A percentile compares a stretch with the other conserved stretches of the same genome.
These are phyloP conservation scores for Kryptolebias marmoratus DNA, from an alignment of 2,113 vertebrate genomes.

Conservation along the genomic window DNA sequence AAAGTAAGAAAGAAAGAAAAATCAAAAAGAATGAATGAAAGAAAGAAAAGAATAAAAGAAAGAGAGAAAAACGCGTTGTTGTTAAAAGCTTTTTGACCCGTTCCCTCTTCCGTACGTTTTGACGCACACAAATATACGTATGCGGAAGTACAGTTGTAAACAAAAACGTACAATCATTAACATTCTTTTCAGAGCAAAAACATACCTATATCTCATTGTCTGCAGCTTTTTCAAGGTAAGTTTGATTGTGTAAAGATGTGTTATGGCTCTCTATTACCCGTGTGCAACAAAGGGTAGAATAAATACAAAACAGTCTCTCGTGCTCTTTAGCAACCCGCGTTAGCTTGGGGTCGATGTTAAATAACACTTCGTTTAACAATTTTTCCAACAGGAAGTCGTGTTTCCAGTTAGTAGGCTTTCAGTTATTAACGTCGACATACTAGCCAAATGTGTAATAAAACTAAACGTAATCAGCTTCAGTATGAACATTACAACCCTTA, in stretches of 20 bases:
- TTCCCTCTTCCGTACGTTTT: constrained; percentile 26
- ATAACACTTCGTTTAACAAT: neutral
- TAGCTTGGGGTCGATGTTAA: neutral
- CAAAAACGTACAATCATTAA: constrained; percentile 50
- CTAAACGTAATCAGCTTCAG: no score
- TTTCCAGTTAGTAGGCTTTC: neutral
- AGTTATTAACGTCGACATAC: neutral
- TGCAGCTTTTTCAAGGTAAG: constrained; percentile 31
- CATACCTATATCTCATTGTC: neutral
- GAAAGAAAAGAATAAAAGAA: neutral
- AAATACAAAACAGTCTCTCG: constrained; percentile 12
- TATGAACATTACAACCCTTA: no score
- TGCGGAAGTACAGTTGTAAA: constrained; percentile 69
- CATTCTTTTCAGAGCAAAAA: constrained; percentile 3
- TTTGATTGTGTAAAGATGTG: neutral
- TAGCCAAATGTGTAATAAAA: neutral
- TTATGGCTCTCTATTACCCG: neutral
- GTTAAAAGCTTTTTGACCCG: constrained; percentile 34
- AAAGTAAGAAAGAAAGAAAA: neutral
- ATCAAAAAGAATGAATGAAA: neutral
- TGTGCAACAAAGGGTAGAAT: neutral
- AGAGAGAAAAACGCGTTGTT: neutral
- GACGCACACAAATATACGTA: constrained; percentile 38
- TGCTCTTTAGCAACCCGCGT: constrained; percentile 10
- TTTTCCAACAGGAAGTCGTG: neutral